A percentile compares a stretch with the other conserved stretches of the same genome.
Conservation (phyloP, 2,888 invertebrate species). For the Amphipoea lucens region DNA sequence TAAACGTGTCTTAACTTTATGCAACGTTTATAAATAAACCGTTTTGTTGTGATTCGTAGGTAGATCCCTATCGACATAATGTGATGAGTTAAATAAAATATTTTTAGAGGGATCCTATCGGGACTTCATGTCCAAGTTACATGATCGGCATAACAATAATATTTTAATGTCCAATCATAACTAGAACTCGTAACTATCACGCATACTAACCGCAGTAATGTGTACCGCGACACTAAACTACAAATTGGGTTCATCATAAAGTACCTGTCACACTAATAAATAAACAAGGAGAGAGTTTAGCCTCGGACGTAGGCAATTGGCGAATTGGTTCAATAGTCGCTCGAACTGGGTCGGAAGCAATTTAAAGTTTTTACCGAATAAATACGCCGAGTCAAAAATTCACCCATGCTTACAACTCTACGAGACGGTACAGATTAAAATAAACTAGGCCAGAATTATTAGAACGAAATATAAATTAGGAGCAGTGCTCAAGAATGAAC, state of each 20-base stretch:
- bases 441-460: conserved; percentile 67
- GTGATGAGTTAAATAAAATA: not conserved
- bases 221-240: conserved; percentile 41
- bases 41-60: not conserved
- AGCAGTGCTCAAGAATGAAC: conserved; percentile 61
- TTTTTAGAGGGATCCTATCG: not conserved
- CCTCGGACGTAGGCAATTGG: conserved; percentile 81
- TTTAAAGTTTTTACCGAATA: conserved; percentile 89
- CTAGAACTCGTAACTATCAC: conserved; percentile 32
- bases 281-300: conserved; percentile 78
- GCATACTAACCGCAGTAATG: conserved; percentile 41
- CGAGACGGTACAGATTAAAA: conserved; percentile 74
- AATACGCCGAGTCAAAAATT: conserved; percentile 86
- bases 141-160: conserved; percentile 15
- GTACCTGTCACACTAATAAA: conserved; percentile 71
- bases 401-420: conserved; percentile 75
- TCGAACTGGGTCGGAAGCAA: conserved; percentile 87
- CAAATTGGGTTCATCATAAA: conserved; percentile 70
- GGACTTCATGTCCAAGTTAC: conserved; percentile 4
- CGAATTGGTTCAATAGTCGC: conserved; percentile 84
- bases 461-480: conserved; percentile 65
- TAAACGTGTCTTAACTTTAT: not conserved
- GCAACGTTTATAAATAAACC: not conserved
- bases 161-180: conserved; percentile 43
- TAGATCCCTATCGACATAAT: not conserved